Evolutionary conservation across 92 coral and sea anemone species (phyloP).

Genomic region (Isaurus tuberculatus): DNA sequence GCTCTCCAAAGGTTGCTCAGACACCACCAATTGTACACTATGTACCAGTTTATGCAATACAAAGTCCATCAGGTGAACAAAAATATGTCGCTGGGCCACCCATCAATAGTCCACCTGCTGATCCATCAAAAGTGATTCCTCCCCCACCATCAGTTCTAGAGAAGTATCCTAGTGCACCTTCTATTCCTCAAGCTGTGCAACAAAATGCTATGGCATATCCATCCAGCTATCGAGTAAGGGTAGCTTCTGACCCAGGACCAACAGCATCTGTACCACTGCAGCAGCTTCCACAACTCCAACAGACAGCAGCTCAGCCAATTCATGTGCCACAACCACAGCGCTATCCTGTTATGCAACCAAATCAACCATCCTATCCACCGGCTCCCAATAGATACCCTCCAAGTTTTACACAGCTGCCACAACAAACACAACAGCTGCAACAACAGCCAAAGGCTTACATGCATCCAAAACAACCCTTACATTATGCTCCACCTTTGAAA

Average conservation of each 20-base stretch:
- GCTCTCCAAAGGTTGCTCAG: constrained; percentile 35
- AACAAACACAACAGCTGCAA: constrained; percentile 5
- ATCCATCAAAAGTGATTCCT: constrained; percentile 41
- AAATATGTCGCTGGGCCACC: constrained; percentile 45
- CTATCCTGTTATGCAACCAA: constrained; percentile 19
- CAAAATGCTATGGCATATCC: constrained; percentile 48
- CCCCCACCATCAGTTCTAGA: constrained; percentile 41
- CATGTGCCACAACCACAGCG: constrained; percentile 37
- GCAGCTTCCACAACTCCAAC: constrained; percentile 54
- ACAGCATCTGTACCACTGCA: constrained; percentile 7
- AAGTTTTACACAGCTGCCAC: neutral
- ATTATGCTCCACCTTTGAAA: constrained; percentile 79
- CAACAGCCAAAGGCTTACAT: constrained; percentile 19
- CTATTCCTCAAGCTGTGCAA: constrained; percentile 42
- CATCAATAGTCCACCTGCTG: constrained; percentile 39
- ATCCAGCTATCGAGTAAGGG: constrained; percentile 31
- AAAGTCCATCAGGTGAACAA: constrained; percentile 64
- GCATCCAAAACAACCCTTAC: constrained; percentile 17
- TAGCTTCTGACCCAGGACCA: constrained; percentile 41
- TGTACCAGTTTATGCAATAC: constrained; percentile 87
- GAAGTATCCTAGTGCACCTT: constrained; percentile 48
- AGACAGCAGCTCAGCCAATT: constrained; percentile 70
- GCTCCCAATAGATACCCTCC: neutral
- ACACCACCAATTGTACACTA: constrained; percentile 65
- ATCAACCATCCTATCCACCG: constrained; percentile 11